These are phyloP conservation scores for Penelope pileata DNA, from an alignment of 2,113 vertebrate genomes.

Conservation along the genomic window DNA sequence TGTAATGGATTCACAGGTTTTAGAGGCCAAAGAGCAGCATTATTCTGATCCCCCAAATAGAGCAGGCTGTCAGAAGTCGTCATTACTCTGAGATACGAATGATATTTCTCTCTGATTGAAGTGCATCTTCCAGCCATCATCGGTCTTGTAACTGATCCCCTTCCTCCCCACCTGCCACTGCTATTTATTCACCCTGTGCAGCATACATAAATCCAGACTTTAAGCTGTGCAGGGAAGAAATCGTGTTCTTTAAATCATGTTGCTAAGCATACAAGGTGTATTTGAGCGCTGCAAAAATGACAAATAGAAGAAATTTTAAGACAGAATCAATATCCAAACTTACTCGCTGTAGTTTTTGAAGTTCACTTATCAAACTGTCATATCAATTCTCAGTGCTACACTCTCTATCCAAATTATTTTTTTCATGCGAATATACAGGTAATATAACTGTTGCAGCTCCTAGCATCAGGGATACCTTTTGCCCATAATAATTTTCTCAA, in stretches of 20 bases:
- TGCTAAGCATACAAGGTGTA: not conserved
- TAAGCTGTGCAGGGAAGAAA: not conserved
- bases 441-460: not conserved
- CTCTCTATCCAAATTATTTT: not conserved
- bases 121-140: not conserved
- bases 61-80: not conserved
- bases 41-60: not conserved
- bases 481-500: not conserved
- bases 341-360: not conserved
- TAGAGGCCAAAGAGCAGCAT: not conserved
- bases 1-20: not conserved
- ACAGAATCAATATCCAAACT: not conserved
- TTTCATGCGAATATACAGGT: not conserved
- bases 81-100: not conserved
- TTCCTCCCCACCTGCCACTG: not conserved
- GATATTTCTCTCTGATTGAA: not conserved
- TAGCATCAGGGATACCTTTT: not conserved
- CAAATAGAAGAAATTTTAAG: not conserved
- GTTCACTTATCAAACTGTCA: not conserved
- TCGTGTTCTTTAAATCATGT: not conserved
- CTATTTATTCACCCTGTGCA: not conserved
- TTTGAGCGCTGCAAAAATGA: not conserved
- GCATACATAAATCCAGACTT: not conserved
- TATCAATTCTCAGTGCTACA: not conserved
- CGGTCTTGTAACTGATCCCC: not conserved